Evolutionary conservation across 1,140 invertebrate genomes (phyloP), one percentile per base, ranked within the genome.

Genomic region (Saccostrea cuccullata): DNA sequence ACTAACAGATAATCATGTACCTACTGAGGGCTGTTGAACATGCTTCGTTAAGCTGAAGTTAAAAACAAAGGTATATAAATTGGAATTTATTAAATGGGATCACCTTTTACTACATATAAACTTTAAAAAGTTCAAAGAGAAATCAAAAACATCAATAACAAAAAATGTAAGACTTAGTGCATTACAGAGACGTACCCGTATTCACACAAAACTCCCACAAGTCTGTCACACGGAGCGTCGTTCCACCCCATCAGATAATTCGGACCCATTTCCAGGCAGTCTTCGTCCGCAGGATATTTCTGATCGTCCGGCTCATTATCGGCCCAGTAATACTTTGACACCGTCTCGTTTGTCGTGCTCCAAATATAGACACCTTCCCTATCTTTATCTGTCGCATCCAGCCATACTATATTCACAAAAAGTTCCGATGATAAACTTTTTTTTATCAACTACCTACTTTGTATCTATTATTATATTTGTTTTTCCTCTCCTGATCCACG

Each of bases 211-310:
- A 82, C 77, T 23, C 26, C 26, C 6, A 82, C 26, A 30, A 23
- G 77, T 17, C 77, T 30, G 15, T 47, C 40, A 82, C 77, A 82
- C 0, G 26, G 26, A 15, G 77, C 77, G 20, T 82, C 77, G 40
- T 82, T 82, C 77, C 77, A 82, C 0, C 77, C 26, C 40, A 82
- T 36, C 9, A 36, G 26, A 30, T 82, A 82, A 12, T 30, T 47
- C n/a, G 40, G 26, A 12, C 77, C 77, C 77, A 82, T 82, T 30
- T 82, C 77, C 77, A 82, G 5, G 26, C 77, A 82, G 40, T 82
- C 77, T 47, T 64, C 60, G n/a, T 82, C 77, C 23, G 6, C 77
- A 26, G 77, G 20, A 30, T 47, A 30, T 47, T 23, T 30, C 20
- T n/a, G 40, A 30, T 30, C 26, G 26, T 82, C 77, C 23, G 77